A percentile compares a stretch with the other conserved stretches of the same genome.
These are phyloP conservation scores for Pterois miles DNA, from an alignment of 2,797 vertebrate genomes.

Conservation along the genomic window DNA sequence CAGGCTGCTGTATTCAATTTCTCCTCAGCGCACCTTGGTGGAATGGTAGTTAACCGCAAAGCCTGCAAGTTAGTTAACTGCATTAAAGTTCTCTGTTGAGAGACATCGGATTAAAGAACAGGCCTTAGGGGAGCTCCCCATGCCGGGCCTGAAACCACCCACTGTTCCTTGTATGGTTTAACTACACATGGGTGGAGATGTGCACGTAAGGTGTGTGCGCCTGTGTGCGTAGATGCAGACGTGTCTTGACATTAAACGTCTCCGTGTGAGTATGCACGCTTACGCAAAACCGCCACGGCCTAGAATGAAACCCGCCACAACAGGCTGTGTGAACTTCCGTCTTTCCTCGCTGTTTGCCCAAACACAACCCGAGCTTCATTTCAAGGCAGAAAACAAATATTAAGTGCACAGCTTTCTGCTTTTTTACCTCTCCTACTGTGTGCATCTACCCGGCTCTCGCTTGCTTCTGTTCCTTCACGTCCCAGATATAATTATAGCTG, in stretches of 20 bases:
- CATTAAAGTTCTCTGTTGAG: slow-evolving; percentile 68
- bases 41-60: slow-evolving; percentile 69
- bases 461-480: slow-evolving; percentile 83
- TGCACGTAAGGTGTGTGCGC: slow-evolving; percentile 68
- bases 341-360: slow-evolving; percentile 51
- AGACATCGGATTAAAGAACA: slow-evolving; percentile 73
- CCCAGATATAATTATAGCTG: slow-evolving; percentile 88
- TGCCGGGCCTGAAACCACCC: slow-evolving; percentile 69
- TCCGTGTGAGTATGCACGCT: background rate
- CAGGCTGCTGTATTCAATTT: slow-evolving; percentile 71
- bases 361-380: slow-evolving; percentile 81
- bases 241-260: slow-evolving; percentile 44
- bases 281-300: slow-evolving; percentile 12
- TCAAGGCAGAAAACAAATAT: slow-evolving; percentile 82
- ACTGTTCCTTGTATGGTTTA: slow-evolving; percentile 62
- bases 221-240: slow-evolving; percentile 17
- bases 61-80: slow-evolving; percentile 72
- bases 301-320: slow-evolving; percentile 24
- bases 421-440: slow-evolving; percentile 73
- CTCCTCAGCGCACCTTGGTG: slow-evolving; percentile 52
- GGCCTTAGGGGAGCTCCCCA: slow-evolving; percentile 55
- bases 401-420: slow-evolving; percentile 69
- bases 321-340: slow-evolving; percentile 62
- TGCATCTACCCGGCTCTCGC: slow-evolving; percentile 78
- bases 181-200: slow-evolving; percentile 62